Conservation (phyloP, 2,888 invertebrate genomes). For the Luffia ferchaultella region DNA sequence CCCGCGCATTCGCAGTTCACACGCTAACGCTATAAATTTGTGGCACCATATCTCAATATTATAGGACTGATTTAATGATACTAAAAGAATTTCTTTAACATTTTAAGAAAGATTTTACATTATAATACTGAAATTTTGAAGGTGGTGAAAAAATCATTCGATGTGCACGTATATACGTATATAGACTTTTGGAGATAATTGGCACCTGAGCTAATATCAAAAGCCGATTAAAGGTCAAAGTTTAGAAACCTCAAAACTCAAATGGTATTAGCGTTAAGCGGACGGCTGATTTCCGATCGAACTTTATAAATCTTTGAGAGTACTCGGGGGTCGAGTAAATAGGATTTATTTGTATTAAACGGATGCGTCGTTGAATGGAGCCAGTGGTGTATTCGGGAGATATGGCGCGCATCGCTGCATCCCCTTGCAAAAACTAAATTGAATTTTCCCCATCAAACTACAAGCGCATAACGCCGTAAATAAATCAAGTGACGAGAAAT, state of each 20-base stretch:
- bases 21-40: no score
- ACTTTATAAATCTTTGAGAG: background rate
- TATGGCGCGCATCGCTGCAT: constrained; percentile 30
- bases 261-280: background rate
- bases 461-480: background rate
- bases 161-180: no score
- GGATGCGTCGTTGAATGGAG: background rate
- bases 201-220: no score
- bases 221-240: background rate
- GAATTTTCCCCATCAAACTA: constrained; percentile 25
- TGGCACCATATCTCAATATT: no score
- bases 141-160: no score
- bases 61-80: no score
- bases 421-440: constrained; percentile 39
- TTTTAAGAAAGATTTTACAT: no score
- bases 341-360: background rate
- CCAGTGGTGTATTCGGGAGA: constrained; percentile 23
- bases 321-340: background rate
- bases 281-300: background rate
- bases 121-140: no score
- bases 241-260: background rate
- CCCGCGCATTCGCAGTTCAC: no score
- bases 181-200: no score
- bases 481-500: background rate
- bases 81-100: no score